A percentile compares a stretch with the other conserved stretches of the same genome.
phyloP scores from a whole-genome alignment of 2,888 invertebrate species.

The Acheta domesticus region DNA sequence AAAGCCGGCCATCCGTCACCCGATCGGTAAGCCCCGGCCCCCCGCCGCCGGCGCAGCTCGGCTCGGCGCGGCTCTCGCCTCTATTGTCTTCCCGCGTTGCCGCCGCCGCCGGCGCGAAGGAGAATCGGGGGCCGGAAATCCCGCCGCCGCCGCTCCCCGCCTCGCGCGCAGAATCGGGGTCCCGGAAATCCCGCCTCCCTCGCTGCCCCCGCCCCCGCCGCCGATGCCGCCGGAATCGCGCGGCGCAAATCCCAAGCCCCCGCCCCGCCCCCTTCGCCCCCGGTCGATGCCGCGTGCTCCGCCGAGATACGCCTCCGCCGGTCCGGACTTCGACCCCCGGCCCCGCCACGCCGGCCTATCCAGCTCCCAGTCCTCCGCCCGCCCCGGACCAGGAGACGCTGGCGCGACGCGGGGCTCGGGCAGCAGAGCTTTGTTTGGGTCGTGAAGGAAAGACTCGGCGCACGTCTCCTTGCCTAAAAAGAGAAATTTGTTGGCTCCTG shows the following conservation, averaged over 20 bases:
- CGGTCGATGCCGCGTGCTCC: background rate
- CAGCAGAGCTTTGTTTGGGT: too few species aligned
- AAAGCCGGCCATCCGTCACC: slow-evolving; percentile 10
- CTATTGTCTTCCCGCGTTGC: background rate
- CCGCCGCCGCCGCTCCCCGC: background rate
- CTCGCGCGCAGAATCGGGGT: background rate
- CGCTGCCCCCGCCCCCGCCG: background rate
- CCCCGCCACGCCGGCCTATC: background rate
- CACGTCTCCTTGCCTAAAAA: too few species aligned
- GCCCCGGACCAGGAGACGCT: too few species aligned
- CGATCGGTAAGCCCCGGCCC: background rate
- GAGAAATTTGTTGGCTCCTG: too few species aligned
- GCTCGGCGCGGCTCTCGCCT: background rate
- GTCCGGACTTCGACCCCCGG: background rate
- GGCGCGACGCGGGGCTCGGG: too few species aligned
- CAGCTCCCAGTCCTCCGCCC: too few species aligned
- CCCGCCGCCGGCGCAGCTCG: background rate
- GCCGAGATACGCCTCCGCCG: too few species aligned
- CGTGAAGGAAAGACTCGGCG: too few species aligned
- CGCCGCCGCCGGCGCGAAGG: background rate
- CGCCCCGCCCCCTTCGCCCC: background rate
- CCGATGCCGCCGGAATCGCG: background rate
- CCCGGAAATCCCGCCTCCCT: background rate
- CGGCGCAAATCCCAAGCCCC: background rate
- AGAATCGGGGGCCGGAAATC: background rate